Conservation (phyloP, 2,797 vertebrate genomes). For the Prionace glauca region DNA sequence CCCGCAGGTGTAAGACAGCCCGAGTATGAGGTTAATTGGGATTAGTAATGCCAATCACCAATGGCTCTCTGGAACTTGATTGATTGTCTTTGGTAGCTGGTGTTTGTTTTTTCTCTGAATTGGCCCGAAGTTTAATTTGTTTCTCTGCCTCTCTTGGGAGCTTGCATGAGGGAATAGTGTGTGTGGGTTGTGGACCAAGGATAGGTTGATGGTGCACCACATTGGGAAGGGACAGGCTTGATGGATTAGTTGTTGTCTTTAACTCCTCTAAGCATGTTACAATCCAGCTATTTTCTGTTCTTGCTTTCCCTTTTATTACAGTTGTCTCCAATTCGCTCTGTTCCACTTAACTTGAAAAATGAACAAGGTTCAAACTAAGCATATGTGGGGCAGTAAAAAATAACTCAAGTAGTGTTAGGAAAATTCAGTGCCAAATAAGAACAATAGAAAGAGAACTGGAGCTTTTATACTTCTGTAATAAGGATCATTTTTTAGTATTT, state of each 20-base stretch:
- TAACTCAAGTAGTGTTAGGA: neutral
- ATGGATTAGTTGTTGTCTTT: neutral
- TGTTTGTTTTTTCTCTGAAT: neutral
- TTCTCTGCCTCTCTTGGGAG: neutral
- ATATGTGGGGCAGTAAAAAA: neutral
- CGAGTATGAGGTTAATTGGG: no score
- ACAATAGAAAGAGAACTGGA: neutral
- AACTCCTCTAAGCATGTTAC: neutral
- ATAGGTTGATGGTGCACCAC: neutral
- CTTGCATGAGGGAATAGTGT: neutral
- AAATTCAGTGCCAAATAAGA: neutral
- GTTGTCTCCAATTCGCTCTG: neutral
- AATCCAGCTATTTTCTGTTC: neutral
- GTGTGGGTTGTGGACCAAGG: no score
- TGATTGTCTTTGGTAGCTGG: neutral
- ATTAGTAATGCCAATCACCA: no score
- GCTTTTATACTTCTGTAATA: slow-evolving; percentile 9
- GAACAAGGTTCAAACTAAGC: neutral
- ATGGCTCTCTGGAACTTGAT: no score
- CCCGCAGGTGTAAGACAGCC: no score
- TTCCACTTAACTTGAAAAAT: slow-evolving; percentile 7
- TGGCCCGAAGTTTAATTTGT: neutral
- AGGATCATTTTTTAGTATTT: neutral
- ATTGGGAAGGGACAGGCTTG: no score
- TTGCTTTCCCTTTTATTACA: neutral